Percentiles rank a stretch among this genome's conserved stretches.
These are phyloP conservation scores for Thera britannica DNA, from an alignment of 2,888 invertebrate genomes.

Conservation along the genomic window DNA sequence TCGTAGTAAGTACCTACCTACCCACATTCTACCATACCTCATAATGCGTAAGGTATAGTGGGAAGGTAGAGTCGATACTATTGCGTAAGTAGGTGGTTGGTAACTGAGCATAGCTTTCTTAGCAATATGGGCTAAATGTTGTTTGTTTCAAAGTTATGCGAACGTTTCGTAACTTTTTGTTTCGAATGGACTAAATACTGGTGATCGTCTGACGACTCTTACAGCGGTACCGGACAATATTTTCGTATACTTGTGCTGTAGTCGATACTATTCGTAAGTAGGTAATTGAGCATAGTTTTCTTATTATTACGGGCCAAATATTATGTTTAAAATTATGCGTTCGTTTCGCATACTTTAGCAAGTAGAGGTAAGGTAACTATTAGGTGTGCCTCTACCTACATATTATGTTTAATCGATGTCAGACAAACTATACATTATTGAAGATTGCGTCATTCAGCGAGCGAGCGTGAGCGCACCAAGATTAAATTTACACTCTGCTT, in stretches of 20 bases:
- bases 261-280: too few relatives aligned
- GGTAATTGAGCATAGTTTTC: too few relatives aligned
- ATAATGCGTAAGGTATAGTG: slow-evolving; percentile 18
- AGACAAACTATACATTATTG: slow-evolving; percentile 46
- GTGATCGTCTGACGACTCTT: too few relatives aligned
- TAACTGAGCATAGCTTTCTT: slow-evolving; percentile 1
- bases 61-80: slow-evolving; percentile 32
- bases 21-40: slow-evolving; percentile 29
- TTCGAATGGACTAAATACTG: too few relatives aligned
- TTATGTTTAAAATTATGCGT: slow-evolving; percentile 29
- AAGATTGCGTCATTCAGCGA: slow-evolving; percentile 57
- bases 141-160: too few relatives aligned
- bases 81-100: slow-evolving; percentile 30
- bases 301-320: slow-evolving; percentile 34
- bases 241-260: too few relatives aligned
- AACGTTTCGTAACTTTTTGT: too few relatives aligned
- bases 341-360: neutral
- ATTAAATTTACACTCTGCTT: slow-evolving; percentile 51
- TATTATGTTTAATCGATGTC: slow-evolving; percentile 45
- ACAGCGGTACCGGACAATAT: too few relatives aligned
- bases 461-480: slow-evolving; percentile 45
- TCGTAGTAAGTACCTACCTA: slow-evolving; percentile 21
- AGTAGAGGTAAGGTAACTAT: neutral
- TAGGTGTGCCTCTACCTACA: neutral
- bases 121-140: too few relatives aligned